Evolutionary conservation across 2,888 invertebrate genomes (phyloP).

Genomic region (Protodeltote pygarga): DNA sequence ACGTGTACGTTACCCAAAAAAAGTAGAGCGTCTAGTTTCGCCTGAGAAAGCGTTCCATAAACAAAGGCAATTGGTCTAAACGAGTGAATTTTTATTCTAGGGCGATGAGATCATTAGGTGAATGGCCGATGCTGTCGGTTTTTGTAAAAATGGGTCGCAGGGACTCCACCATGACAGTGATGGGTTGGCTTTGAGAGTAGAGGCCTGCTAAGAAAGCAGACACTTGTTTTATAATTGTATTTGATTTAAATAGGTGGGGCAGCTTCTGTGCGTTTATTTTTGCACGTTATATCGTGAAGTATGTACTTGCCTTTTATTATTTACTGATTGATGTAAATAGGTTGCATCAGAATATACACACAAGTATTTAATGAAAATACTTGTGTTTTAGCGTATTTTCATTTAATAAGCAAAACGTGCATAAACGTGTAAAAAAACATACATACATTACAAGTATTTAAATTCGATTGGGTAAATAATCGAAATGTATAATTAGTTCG

Average conservation of each 20-base stretch:
- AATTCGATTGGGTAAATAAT: conserved; percentile 19
- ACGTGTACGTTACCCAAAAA: conserved; percentile 57
- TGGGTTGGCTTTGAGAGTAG: conserved; percentile 46
- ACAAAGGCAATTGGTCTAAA: conserved; percentile 82
- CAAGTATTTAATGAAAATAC: no score
- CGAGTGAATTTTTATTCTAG: conserved; percentile 80
- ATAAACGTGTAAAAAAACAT: no score
- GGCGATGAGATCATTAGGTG: conserved; percentile 84
- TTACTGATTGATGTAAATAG: conserved; percentile 8
- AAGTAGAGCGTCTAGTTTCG: conserved; percentile 74
- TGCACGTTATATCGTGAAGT: neutral
- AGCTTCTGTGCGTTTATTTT: conserved; percentile 20
- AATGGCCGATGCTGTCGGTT: conserved; percentile 71
- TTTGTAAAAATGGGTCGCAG: conserved; percentile 73
- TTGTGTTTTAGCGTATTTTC: no score
- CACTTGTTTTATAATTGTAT: conserved; percentile 30
- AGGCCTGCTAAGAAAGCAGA: conserved; percentile 38
- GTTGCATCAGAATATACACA: no score
- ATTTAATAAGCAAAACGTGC: no score
- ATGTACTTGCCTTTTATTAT: conserved; percentile 8
- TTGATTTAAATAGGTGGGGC: conserved; percentile 6
- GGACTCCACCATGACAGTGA: conserved; percentile 78
- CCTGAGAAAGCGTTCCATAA: conserved; percentile 77
- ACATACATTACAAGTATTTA: conserved; percentile 13
- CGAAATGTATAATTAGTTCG: no score